A percentile compares a stretch with the other conserved stretches of the same genome.
phyloP scores from a whole-genome alignment of 2,797 vertebrate species.

The Coreius guichenoti region DNA sequence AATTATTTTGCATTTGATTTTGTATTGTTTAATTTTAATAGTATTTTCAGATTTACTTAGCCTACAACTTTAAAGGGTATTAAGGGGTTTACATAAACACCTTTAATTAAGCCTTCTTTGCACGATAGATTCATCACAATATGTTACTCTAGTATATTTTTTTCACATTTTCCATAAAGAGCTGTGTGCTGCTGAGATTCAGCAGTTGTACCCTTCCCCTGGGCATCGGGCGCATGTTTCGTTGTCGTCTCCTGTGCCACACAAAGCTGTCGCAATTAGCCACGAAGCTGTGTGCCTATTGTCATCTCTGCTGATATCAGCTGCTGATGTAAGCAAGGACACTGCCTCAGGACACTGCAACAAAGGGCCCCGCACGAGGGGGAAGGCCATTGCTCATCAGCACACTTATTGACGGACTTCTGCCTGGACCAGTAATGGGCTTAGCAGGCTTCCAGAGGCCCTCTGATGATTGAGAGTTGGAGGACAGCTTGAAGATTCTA shows the following conservation, averaged over 20 bases:
- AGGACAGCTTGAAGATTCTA: slow-evolving; percentile 58
- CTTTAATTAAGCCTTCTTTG: slow-evolving; percentile 29
- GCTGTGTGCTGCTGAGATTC: slow-evolving; percentile 36
- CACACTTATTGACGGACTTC: slow-evolving; percentile 64
- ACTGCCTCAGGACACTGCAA: slow-evolving; percentile 54
- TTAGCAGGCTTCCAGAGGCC: slow-evolving; percentile 63
- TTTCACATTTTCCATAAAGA: slow-evolving; percentile 23
- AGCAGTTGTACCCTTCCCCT: slow-evolving; percentile 49
- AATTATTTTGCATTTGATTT: neutral
- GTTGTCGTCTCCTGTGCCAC: slow-evolving; percentile 41
- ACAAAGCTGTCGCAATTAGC: slow-evolving; percentile 58
- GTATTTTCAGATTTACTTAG: neutral
- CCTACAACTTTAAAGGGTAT: no score
- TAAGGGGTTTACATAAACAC: neutral
- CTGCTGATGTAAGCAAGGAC: slow-evolving; percentile 68
- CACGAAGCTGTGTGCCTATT: slow-evolving; percentile 59
- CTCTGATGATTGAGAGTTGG: slow-evolving; percentile 60
- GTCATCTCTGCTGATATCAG: slow-evolving; percentile 67
- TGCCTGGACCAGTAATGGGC: slow-evolving; percentile 69
- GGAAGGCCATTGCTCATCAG: slow-evolving; percentile 65
- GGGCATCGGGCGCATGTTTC: slow-evolving; percentile 45
- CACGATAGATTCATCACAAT: slow-evolving; percentile 14
- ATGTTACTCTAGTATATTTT: slow-evolving; percentile 1
- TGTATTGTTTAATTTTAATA: neutral
- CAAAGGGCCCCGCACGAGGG: slow-evolving; percentile 53